Evolutionary conservation across 2,113 vertebrate genomes (phyloP).

Genomic region (Eublepharis macularius): DNA sequence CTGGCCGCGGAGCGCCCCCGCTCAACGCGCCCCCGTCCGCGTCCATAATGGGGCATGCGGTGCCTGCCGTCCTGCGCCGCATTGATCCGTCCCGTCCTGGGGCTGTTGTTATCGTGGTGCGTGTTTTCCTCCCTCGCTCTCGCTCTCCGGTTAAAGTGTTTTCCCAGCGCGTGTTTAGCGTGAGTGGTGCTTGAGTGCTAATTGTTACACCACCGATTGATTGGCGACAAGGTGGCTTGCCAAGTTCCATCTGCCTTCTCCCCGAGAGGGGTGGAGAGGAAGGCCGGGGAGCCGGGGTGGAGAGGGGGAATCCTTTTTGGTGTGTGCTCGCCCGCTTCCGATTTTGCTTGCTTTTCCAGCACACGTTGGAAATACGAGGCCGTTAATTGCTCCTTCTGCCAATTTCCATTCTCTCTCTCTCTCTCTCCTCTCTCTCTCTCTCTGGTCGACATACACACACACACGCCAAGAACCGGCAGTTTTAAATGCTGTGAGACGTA

Average conservation of each 20-base stretch:
- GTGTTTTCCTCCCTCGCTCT: background rate
- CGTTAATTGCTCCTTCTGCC: conserved; percentile 21
- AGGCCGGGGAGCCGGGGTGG: conserved; percentile 40
- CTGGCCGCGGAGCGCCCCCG: conserved; percentile 75
- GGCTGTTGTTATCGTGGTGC: conserved; percentile 46
- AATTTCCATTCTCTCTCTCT: conserved; percentile 23
- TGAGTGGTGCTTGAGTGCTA: conserved; percentile 83
- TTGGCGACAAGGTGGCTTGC: conserved; percentile 82
- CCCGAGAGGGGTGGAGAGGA: conserved; percentile 43
- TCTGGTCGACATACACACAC: background rate
- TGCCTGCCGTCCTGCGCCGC: conserved; percentile 68
- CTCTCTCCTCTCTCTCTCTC: too few relatives aligned
- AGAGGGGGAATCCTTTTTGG: conserved; percentile 70
- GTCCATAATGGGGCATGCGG: conserved; percentile 85
- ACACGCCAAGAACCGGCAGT: background rate
- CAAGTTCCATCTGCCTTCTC: conserved; percentile 73
- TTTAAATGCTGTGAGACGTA: background rate
- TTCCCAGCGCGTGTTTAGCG: conserved; percentile 76
- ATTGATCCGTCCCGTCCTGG: conserved; percentile 86
- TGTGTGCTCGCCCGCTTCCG: conserved; percentile 54
- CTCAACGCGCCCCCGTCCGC: conserved; percentile 82
- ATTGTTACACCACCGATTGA: conserved; percentile 88
- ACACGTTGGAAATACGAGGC: conserved; percentile 41
- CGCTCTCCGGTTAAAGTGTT: conserved; percentile 69
- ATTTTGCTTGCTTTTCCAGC: conserved; percentile 27